Evolutionary conservation across 2,888 invertebrate genomes (phyloP).

Genomic region (Anodontia alba): DNA sequence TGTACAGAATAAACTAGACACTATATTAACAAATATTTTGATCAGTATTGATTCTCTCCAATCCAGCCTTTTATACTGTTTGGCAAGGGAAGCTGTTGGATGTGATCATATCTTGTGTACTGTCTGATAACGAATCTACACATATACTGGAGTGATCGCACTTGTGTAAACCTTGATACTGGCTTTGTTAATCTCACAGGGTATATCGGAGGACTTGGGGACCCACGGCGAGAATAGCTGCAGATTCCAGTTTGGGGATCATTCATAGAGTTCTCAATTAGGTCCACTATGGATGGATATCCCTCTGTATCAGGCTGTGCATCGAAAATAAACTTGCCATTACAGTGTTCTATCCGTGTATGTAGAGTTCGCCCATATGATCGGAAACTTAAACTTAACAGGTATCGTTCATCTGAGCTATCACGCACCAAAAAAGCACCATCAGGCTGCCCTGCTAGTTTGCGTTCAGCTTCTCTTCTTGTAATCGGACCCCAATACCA

Average conservation of each 20-base stretch:
- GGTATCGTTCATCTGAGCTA: conserved; percentile 89
- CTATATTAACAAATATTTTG: no score
- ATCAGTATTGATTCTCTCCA: conserved; percentile 84
- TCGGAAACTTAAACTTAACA: conserved; percentile 91
- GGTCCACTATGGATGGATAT: conserved; percentile 88
- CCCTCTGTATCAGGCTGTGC: conserved; percentile 84
- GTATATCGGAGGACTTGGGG: conserved; percentile 89
- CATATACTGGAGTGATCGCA: conserved; percentile 90
- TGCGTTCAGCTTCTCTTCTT: conserved; percentile 90
- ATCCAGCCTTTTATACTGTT: conserved; percentile 85
- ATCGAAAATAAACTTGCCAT: conserved; percentile 87
- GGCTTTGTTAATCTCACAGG: conserved; percentile 91
- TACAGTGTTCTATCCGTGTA: conserved; percentile 90
- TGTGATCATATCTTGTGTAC: conserved; percentile 89
- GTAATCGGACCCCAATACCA: conserved; percentile 94
- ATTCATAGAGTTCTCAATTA: conserved; percentile 91
- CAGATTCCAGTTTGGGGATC: conserved; percentile 90
- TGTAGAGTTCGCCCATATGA: conserved; percentile 89
- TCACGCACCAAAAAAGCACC: conserved; percentile 92
- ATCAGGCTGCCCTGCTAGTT: conserved; percentile 89
- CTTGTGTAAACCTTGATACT: conserved; percentile 90
- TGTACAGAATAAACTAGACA: no score
- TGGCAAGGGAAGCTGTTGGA: conserved; percentile 89
- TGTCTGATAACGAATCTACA: conserved; percentile 91
- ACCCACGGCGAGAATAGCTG: conserved; percentile 90